Conservation (phyloP, 92 coral and sea anemone species). For the Pocillopora meandrina region DNA sequence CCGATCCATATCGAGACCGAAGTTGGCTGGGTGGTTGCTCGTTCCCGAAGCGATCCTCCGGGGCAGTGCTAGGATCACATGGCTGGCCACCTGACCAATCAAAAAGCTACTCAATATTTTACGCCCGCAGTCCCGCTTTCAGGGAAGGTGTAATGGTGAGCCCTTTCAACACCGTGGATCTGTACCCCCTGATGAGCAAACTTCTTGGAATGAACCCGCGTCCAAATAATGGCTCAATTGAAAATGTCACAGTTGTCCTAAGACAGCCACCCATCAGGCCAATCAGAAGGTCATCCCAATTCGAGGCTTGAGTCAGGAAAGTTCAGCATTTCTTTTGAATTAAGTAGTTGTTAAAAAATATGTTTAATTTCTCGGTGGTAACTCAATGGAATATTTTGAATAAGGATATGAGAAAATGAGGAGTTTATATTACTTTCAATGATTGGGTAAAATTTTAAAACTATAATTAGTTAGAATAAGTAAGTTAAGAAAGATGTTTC, state of each 20-base stretch:
- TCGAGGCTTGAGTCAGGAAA: too few species aligned
- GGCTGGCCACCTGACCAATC: slow-evolving; percentile 60
- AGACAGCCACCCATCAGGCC: background rate
- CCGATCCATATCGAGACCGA: slow-evolving; percentile 75
- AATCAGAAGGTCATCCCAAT: too few species aligned
- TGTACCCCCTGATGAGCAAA: slow-evolving; percentile 88
- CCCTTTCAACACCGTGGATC: slow-evolving; percentile 71
- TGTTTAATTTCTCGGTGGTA: too few species aligned
- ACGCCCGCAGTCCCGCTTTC: slow-evolving; percentile 93
- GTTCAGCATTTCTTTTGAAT: too few species aligned
- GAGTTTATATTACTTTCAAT: too few species aligned
- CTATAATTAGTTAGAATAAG: too few species aligned
- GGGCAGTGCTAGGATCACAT: slow-evolving; percentile 37
- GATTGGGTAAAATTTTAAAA: too few species aligned
- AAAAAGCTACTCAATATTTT: slow-evolving; percentile 75
- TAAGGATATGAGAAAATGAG: too few species aligned
- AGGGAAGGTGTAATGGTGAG: slow-evolving; percentile 55
- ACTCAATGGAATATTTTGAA: too few species aligned
- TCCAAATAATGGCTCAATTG: slow-evolving; percentile 83
- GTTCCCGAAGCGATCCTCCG: slow-evolving; percentile 32
- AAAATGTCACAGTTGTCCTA: slow-evolving; percentile 61
- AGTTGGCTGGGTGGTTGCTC: slow-evolving; percentile 65
- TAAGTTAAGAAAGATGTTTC: too few species aligned
- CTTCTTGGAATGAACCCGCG: slow-evolving; percentile 80
- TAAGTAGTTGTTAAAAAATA: too few species aligned